Conservation (phyloP, 2,797 vertebrate genomes). For the Muscicapa comitata region DNA sequence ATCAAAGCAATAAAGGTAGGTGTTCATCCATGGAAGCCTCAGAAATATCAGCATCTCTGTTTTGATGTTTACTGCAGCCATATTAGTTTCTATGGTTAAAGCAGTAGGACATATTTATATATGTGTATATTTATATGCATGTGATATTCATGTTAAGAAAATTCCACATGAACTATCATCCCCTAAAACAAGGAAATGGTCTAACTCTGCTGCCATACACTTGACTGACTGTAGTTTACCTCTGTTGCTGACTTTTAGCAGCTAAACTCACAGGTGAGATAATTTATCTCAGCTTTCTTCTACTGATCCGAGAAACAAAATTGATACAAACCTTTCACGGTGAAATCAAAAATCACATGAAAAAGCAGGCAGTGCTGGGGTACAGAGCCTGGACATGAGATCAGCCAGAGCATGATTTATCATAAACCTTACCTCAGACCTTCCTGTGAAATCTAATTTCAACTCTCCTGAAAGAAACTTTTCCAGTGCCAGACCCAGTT, state of each 20-base stretch:
- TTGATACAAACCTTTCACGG: neutral
- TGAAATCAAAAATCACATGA: neutral
- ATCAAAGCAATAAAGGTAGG: neutral
- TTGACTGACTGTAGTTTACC: neutral
- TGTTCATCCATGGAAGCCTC: neutral
- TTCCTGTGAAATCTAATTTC: neutral
- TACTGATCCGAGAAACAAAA: neutral
- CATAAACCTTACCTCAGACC: neutral
- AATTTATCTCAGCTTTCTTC: neutral
- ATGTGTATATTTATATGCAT: neutral
- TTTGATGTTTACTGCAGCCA: neutral
- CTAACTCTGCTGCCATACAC: neutral
- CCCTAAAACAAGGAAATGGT: neutral
- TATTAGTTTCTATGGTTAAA: neutral
- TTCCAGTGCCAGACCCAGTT: neutral
- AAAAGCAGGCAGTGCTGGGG: neutral
- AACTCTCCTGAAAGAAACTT: neutral
- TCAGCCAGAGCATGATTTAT: neutral
- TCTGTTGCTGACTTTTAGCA: neutral
- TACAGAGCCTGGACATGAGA: neutral
- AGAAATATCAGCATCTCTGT: neutral
- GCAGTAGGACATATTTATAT: neutral
- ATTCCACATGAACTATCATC: neutral
- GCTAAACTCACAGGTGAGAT: neutral
- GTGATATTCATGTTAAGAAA: neutral